Percentiles rank a stretch among this genome's conserved stretches.
These are phyloP conservation scores for Tinamus major DNA, from an alignment of 2,797 vertebrate genomes.

Conservation along the genomic window DNA sequence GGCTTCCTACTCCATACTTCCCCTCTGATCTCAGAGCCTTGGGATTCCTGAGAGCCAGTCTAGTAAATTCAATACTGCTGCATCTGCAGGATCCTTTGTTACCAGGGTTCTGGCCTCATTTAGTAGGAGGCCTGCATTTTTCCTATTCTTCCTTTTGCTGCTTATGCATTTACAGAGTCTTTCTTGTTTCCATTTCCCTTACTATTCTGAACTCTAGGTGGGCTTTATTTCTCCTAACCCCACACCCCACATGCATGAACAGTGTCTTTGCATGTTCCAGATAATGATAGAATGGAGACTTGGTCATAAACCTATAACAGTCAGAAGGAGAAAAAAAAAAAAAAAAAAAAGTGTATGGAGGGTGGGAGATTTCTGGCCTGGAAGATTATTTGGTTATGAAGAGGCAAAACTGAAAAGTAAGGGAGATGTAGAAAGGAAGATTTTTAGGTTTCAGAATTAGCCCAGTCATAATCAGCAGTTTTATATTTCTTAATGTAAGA, in stretches of 20 bases:
- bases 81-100: not conserved
- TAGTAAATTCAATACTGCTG: not conserved
- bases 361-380: not conserved
- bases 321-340: rapidly evolving
- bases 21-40: not conserved
- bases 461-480: not conserved
- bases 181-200: too few species aligned
- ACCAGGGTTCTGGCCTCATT: not conserved
- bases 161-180: too few species aligned
- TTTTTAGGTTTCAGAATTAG: not conserved
- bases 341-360: too few species aligned
- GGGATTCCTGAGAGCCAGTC: not conserved
- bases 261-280: not conserved
- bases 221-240: too few species aligned
- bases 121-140: too few species aligned
- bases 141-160: too few species aligned
- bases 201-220: too few species aligned
- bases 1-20: not conserved
- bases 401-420: not conserved
- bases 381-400: not conserved
- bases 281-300: not conserved
- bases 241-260: too few species aligned
- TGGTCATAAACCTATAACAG: not conserved
- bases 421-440: not conserved
- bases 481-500: not conserved